Percentiles rank a stretch among this genome's conserved stretches.
phyloP scores from a whole-genome alignment of 1,140 invertebrate genomes.

The Aphelenchoides avenae region DNA sequence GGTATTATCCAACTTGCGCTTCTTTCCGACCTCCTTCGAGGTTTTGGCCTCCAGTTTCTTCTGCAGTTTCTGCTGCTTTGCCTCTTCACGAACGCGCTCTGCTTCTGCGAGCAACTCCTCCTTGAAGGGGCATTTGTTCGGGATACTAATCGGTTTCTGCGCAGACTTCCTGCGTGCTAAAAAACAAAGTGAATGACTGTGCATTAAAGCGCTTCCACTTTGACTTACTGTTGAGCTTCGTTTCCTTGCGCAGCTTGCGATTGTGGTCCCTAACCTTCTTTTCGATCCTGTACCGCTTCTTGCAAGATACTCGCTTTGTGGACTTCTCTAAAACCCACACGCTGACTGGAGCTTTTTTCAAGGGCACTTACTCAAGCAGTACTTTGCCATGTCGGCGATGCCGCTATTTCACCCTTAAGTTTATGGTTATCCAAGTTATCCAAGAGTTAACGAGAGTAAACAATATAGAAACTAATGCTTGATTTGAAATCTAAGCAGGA shows the following conservation, averaged over 20 bases:
- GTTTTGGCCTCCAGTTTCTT: conserved; percentile 27
- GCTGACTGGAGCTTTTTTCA: conserved; percentile 4
- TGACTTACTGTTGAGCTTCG: conserved; percentile 36
- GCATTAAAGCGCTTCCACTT: too few relatives aligned
- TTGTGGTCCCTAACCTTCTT: conserved; percentile 61
- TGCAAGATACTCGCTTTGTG: conserved; percentile 58
- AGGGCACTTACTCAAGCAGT: conserved; percentile 42
- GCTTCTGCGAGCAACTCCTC: conserved; percentile 60
- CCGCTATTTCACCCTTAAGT: too few relatives aligned
- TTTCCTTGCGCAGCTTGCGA: conserved; percentile 58
- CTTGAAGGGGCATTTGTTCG: conserved; percentile 62
- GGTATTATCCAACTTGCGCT: conserved; percentile 4
- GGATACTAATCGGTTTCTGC: conserved; percentile 59
- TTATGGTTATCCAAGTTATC: too few relatives aligned
- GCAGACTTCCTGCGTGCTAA: conserved; percentile 32
- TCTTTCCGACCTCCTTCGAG: conserved; percentile 14
- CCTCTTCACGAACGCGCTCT: conserved; percentile 49
- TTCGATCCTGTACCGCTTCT: conserved; percentile 58
- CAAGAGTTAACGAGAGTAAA: too few relatives aligned
- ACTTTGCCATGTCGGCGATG: conserved; percentile 30
- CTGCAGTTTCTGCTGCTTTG: conserved; percentile 34
- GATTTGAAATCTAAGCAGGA: too few relatives aligned
- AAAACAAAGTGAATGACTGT: conserved; percentile 16
- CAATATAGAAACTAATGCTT: too few relatives aligned
- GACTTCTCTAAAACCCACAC: conserved; percentile 57